These are phyloP conservation scores for Caenorhabditis sinica DNA, from an alignment of 2,888 invertebrate genomes.

Conservation along the genomic window DNA sequence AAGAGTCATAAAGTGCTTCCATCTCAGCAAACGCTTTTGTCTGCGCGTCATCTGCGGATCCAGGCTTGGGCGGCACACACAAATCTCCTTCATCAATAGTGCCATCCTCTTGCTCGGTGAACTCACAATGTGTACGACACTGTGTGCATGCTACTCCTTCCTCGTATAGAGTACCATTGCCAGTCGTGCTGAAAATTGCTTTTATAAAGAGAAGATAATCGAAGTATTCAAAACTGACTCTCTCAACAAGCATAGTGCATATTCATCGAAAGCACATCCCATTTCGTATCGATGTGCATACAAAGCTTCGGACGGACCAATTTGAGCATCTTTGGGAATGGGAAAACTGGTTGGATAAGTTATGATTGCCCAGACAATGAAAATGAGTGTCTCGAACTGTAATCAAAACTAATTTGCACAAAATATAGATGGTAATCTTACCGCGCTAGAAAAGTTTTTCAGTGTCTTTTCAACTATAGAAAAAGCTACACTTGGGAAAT, in stretches of 20 bases:
- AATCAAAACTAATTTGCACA: background rate
- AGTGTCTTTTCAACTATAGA: background rate
- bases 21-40: background rate
- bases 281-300: conserved; percentile 34
- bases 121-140: conserved; percentile 34
- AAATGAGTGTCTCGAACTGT: conserved; percentile 2
- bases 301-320: conserved; percentile 20
- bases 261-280: conserved; percentile 16
- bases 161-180: conserved; percentile 7
- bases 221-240: conserved; percentile 8
- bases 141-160: conserved; percentile 22
- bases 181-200: background rate
- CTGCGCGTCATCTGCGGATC: background rate
- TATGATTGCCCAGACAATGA: conserved; percentile 3
- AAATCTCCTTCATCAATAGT: conserved; percentile 24
- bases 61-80: conserved; percentile 17
- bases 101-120: background rate
- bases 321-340: background rate
- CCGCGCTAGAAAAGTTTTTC: conserved; percentile 7
- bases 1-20: conserved; percentile 3
- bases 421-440: background rate
- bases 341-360: conserved; percentile 9
- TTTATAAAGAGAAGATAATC: background rate
- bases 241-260: conserved; percentile 12
- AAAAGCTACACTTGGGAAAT: too few relatives aligned